These are phyloP conservation scores for Herpetotheres cachinnans DNA, from an alignment of 2,113 vertebrate species.

Conservation along the genomic window DNA sequence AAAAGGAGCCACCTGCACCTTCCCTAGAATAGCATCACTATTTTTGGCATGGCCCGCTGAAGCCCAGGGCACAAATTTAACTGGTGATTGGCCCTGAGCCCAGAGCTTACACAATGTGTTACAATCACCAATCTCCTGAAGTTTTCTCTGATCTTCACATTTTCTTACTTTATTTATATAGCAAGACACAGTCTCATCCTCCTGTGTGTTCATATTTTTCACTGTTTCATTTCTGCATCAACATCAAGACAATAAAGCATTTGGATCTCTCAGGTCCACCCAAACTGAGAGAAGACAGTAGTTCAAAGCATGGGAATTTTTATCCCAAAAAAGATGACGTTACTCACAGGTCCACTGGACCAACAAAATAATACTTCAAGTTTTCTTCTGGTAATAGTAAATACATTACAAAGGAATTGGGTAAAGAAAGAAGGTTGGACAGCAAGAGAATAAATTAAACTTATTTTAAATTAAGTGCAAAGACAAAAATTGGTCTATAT, in stretches of 20 bases:
- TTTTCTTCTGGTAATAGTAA: not conserved
- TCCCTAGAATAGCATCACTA: constrained; percentile 5
- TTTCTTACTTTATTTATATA: not conserved
- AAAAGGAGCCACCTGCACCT: constrained; percentile 5
- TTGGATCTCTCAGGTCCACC: not conserved
- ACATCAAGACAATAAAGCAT: not conserved
- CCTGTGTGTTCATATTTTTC: not conserved
- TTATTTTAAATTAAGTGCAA: not conserved
- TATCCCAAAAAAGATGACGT: not conserved
- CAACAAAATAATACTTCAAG: not conserved
- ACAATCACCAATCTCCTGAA: not conserved
- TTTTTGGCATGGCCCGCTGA: constrained; percentile 1
- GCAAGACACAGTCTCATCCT: fast-evolving
- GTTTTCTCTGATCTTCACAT: not conserved
- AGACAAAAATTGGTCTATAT: not conserved
- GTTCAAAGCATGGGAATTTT: not conserved
- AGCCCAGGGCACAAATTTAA: not conserved
- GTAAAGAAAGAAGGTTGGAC: not conserved
- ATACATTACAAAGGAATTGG: not conserved
- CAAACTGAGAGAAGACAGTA: not conserved
- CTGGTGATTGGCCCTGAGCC: constrained; percentile 11
- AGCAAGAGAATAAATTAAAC: not conserved
- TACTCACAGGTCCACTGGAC: not conserved
- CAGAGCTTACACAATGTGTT: not conserved
- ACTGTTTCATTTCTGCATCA: not conserved